Percentiles rank a stretch among this genome's conserved stretches.
These are phyloP conservation scores for Leiothrix lutea DNA, from an alignment of 2,113 vertebrate species.

Conservation along the genomic window DNA sequence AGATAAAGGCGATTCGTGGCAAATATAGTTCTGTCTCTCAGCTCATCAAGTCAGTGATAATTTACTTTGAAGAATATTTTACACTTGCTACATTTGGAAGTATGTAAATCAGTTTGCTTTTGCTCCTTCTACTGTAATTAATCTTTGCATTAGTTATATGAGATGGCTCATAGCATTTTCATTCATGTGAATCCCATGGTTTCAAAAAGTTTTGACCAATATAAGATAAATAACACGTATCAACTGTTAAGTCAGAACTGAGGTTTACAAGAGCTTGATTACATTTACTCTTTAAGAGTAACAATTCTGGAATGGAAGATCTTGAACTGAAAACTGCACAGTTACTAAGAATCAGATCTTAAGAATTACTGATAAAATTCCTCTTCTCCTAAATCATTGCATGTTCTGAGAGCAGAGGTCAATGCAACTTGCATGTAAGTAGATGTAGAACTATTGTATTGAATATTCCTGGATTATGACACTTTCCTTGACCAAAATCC, in stretches of 20 bases:
- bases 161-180: neutral
- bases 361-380: neutral
- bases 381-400: neutral
- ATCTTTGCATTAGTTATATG: neutral
- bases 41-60: constrained; percentile 4
- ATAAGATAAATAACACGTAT: neutral
- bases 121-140: constrained; percentile 1
- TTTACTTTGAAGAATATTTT: constrained; percentile 47
- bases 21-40: constrained; percentile 1
- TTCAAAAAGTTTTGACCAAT: neutral
- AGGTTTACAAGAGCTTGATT: neutral
- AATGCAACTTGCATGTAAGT: neutral
- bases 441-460: neutral
- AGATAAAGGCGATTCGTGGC: constrained; percentile 41
- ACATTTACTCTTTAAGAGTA: neutral
- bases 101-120: constrained; percentile 4
- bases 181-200: neutral
- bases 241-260: neutral
- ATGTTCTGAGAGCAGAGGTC: neutral
- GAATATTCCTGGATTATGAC: neutral
- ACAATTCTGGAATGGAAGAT: neutral
- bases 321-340: neutral
- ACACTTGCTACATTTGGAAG: neutral
- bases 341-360: neutral
- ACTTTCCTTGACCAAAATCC: neutral